Conservation (phyloP, 2,888 invertebrate genomes). For the Troglohyphantes excavatus region DNA sequence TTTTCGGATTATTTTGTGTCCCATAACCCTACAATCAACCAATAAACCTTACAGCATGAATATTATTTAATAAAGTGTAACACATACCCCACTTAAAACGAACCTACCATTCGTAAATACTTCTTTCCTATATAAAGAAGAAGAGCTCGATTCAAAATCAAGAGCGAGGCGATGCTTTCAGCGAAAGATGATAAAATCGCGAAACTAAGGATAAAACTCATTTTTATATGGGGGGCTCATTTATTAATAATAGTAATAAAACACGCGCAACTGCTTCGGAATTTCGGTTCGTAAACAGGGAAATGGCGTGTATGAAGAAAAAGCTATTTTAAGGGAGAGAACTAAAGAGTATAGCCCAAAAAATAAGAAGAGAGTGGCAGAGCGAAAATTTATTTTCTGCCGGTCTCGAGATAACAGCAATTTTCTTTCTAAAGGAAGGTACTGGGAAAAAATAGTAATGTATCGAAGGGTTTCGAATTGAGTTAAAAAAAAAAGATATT, state of each 20-base stretch:
- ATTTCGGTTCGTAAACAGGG: slow-evolving; percentile 5
- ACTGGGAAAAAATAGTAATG: neutral
- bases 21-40: no score
- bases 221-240: neutral
- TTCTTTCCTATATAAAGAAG: neutral
- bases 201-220: neutral
- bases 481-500: neutral
- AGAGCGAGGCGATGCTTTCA: neutral
- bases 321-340: neutral
- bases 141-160: neutral
- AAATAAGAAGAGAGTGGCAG: neutral
- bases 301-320: slow-evolving; percentile 9
- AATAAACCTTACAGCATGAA: no score
- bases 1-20: no score
- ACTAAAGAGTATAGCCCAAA: neutral
- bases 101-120: neutral
- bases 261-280: slow-evolving; percentile 5
- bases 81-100: no score
- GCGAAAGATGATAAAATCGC: neutral
- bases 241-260: neutral
- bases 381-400: slow-evolving; percentile 13
- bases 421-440: neutral
- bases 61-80: no score
- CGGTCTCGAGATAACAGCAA: neutral
- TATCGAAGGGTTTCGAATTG: neutral